A percentile compares a stretch with the other conserved stretches of the same genome.
These are phyloP conservation scores for Leptonema lineaticorne DNA, from an alignment of 1,140 invertebrate species.

Conservation along the genomic window DNA sequence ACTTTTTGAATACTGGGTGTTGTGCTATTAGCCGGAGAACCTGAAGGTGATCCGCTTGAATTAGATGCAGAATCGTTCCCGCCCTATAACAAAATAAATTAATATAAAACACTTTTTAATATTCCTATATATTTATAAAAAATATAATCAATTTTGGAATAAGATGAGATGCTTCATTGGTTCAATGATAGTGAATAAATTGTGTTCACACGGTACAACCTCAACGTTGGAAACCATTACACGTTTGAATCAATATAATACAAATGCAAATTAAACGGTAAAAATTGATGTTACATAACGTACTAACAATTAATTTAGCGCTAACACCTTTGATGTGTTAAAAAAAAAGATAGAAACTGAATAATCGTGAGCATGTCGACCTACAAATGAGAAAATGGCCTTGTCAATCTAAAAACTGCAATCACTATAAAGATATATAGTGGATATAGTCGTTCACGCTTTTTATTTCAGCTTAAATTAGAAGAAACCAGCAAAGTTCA, in stretches of 20 bases:
- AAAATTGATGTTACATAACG: background rate
- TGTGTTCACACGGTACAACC: too few relatives aligned
- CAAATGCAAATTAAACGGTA: background rate
- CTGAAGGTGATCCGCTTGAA: slow-evolving; percentile 55
- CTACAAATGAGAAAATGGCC: slow-evolving; percentile 23
- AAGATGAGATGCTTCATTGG: too few relatives aligned
- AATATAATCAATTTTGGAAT: too few relatives aligned
- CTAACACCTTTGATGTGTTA: background rate
- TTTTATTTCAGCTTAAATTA: background rate
- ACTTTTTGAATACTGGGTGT: slow-evolving; percentile 58
- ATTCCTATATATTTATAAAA: too few relatives aligned
- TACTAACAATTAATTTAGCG: background rate
- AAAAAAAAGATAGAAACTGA: background rate
- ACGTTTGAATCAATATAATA: background rate
- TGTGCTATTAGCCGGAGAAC: slow-evolving; percentile 52
- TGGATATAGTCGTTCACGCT: background rate
- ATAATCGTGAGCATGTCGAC: slow-evolving; percentile 18
- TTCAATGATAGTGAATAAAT: too few relatives aligned
- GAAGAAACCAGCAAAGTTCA: too few relatives aligned
- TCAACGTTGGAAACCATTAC: too few relatives aligned
- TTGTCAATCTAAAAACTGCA: slow-evolving; percentile 24
- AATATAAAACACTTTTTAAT: too few relatives aligned
- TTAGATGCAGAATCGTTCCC: slow-evolving; percentile 54
- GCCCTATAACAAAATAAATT: slow-evolving; percentile 51
- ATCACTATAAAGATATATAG: slow-evolving; percentile 18